Evolutionary conservation across 1,140 invertebrate species (phyloP).

Genomic region (Cyrtorhinus lividipennis): DNA sequence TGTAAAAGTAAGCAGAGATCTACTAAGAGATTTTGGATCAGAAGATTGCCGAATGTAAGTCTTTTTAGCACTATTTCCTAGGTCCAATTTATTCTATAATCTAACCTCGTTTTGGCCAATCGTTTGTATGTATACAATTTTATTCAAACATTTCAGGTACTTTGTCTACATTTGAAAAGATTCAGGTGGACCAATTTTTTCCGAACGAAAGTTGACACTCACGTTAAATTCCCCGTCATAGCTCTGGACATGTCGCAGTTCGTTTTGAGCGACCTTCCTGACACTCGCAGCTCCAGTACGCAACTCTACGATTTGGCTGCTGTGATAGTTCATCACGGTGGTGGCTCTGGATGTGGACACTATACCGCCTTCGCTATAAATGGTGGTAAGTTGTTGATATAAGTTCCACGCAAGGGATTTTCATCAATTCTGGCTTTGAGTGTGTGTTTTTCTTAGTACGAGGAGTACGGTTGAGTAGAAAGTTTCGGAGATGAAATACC

Average conservation of each 20-base stretch:
- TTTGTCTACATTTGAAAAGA: conserved; percentile 73
- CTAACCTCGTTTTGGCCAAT: too few species aligned
- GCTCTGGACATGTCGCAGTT: conserved; percentile 67
- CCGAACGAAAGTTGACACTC: conserved; percentile 64
- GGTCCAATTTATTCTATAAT: too few species aligned
- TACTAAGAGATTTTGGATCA: conserved; percentile 74
- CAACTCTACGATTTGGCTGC: conserved; percentile 68
- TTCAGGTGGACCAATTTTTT: conserved; percentile 72
- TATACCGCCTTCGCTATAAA: conserved; percentile 74
- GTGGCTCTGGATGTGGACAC: conserved; percentile 71
- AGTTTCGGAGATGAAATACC: too few species aligned
- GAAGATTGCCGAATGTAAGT: conserved; percentile 61
- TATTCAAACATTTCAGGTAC: too few species aligned
- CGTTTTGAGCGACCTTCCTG: conserved; percentile 50
- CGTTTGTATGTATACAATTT: too few species aligned
- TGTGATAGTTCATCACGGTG: conserved; percentile 73
- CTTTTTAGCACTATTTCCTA: neutral
- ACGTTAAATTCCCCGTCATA: conserved; percentile 59
- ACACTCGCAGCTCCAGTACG: conserved; percentile 46
- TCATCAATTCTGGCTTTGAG: too few species aligned
- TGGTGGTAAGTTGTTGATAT: conserved; percentile 45
- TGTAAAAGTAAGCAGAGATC: conserved; percentile 69
- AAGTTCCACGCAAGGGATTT: too few species aligned
- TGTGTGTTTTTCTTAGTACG: too few species aligned
- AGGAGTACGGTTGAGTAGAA: too few species aligned